Percentiles rank a stretch among this genome's conserved stretches.
Conservation (phyloP, 2,113 vertebrate species). For the Zosterops pallidus region DNA sequence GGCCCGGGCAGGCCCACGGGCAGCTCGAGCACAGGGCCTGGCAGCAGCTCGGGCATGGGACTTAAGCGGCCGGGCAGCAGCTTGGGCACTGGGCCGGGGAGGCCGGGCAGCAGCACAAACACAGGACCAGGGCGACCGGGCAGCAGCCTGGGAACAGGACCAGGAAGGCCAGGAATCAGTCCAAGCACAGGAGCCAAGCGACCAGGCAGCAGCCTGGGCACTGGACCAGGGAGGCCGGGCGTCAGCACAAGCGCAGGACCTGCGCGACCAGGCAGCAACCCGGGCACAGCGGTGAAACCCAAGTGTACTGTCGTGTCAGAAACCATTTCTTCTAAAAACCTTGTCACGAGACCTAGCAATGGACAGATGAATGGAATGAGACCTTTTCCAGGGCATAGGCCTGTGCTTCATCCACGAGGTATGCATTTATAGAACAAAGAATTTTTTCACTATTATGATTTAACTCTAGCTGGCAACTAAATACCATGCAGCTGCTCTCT, state of each 20-base stretch:
- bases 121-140: neutral
- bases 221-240: conserved; percentile 53
- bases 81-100: neutral
- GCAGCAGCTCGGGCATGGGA: neutral
- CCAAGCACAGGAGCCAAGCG: conserved; percentile 48
- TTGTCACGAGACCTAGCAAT: conserved; percentile 73
- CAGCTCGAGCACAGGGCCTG: neutral
- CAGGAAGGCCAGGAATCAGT: conserved; percentile 20
- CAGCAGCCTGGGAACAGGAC: conserved; percentile 27
- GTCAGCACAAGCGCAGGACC: conserved; percentile 62
- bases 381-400: conserved; percentile 71
- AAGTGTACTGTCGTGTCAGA: conserved; percentile 94
- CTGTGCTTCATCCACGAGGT: conserved; percentile 71
- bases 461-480: too few species aligned
- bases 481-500: neutral
- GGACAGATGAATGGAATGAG: conserved; percentile 81
- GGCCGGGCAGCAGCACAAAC: neutral
- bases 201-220: conserved; percentile 10
- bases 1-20: neutral
- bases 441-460: neutral
- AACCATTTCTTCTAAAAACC: conserved; percentile 95
- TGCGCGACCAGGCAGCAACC: conserved; percentile 48
- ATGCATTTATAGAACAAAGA: neutral
- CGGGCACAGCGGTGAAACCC: conserved; percentile 65
- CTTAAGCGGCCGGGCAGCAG: neutral